A percentile compares a stretch with the other conserved stretches of the same genome.
Evolutionary conservation across 35 echinoderm and acorn worm species (phyloP).

Genomic region (Patiria miniata): DNA sequence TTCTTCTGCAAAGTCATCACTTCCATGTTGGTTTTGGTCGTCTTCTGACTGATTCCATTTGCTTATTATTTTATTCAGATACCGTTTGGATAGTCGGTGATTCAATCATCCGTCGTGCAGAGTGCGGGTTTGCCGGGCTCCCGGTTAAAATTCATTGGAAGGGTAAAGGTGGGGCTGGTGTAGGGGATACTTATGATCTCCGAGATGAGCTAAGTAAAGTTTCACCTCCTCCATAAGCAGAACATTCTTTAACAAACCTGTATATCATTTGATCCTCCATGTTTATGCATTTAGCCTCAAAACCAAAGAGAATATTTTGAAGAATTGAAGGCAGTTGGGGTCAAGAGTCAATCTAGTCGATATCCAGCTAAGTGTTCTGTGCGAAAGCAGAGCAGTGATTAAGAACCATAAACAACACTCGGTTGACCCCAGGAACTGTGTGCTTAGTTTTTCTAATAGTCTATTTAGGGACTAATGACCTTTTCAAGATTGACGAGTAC

Average conservation of each 20-base stretch:
- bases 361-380: too few species aligned
- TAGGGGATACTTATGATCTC: not conserved
- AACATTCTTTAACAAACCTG: slow-evolving; percentile 1
- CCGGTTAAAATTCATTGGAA: not conserved
- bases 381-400: too few species aligned
- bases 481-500: not conserved
- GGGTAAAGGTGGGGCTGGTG: not conserved
- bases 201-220: not conserved
- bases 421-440: not conserved
- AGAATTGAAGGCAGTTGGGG: not conserved
- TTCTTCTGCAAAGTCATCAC: too few species aligned
- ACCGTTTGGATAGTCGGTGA: not conserved
- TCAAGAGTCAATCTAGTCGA: not conserved
- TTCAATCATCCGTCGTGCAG: not conserved
- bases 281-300: slow-evolving; percentile 1
- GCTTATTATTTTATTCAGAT: too few species aligned
- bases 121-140: not conserved
- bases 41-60: too few species aligned
- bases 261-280: not conserved
- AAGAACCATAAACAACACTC: too few species aligned
- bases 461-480: not conserved
- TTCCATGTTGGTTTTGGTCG: too few species aligned
- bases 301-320: not conserved
- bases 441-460: not conserved
- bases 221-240: not conserved